A percentile compares a stretch with the other conserved stretches of the same genome.
phyloP scores from a whole-genome alignment of 1,140 invertebrate genomes.

The Trichoplusia ni region DNA sequence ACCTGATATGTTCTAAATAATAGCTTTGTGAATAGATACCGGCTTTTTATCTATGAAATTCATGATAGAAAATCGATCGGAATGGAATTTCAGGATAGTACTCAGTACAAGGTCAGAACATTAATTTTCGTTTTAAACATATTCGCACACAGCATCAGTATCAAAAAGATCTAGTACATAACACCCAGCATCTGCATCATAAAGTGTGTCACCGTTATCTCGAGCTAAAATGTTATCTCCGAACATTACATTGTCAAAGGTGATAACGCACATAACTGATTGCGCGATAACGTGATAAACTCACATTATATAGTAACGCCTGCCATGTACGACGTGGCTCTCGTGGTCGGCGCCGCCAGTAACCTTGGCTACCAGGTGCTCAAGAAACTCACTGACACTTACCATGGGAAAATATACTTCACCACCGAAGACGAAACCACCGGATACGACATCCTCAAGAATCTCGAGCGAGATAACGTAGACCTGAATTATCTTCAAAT shows the following conservation, averaged over 20 bases:
- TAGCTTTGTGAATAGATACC: no score
- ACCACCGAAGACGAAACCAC: slow-evolving; percentile 69
- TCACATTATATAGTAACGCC: slow-evolving; percentile 50
- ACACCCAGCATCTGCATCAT: slow-evolving; percentile 26
- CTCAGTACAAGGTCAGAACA: no score
- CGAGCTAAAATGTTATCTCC: slow-evolving; percentile 13
- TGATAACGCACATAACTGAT: slow-evolving; percentile 27
- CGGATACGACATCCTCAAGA: slow-evolving; percentile 63
- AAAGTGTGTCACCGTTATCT: slow-evolving; percentile 29
- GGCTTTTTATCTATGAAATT: no score
- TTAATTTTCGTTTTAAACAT: background rate
- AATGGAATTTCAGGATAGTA: no score
- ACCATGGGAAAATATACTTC: slow-evolving; percentile 72
- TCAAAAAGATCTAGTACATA: background rate
- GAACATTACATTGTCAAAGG: slow-evolving; percentile 22
- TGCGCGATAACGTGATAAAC: slow-evolving; percentile 54
- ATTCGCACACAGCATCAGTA: background rate
- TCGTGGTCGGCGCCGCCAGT: slow-evolving; percentile 68
- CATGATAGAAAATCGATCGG: no score
- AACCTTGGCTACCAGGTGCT: slow-evolving; percentile 73
- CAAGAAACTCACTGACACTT: slow-evolving; percentile 60
- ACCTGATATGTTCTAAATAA: no score
- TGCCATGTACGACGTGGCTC: slow-evolving; percentile 67
- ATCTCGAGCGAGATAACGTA: slow-evolving; percentile 45
- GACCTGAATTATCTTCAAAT: slow-evolving; percentile 61